Percentiles rank a stretch among this genome's conserved stretches.
phyloP scores from a whole-genome alignment of 2,113 vertebrate genomes.

The Syrmaticus mikado region DNA sequence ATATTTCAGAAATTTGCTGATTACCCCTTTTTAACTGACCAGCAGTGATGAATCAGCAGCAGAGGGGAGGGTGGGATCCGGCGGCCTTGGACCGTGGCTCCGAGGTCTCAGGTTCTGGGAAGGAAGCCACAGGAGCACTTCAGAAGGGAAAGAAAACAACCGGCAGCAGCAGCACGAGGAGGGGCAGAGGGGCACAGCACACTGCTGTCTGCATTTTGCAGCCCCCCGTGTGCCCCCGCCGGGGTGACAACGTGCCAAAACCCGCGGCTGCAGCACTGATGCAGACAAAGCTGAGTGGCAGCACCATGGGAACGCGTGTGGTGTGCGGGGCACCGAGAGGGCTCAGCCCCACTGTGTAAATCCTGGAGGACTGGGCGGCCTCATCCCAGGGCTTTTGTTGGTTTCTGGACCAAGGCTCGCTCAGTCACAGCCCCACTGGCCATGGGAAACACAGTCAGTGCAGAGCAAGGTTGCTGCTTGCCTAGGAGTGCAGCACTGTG shows the following conservation, averaged over 20 bases:
- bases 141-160: constrained; percentile 10
- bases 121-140: constrained; percentile 58
- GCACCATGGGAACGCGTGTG: rapidly evolving
- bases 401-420: background rate
- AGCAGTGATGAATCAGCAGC: constrained; percentile 75
- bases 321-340: rapidly evolving
- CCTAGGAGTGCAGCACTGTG: background rate
- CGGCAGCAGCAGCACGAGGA: background rate
- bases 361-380: background rate
- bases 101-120: constrained; percentile 61
- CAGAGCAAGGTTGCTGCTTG: background rate
- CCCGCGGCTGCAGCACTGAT: background rate
- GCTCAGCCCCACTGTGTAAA: background rate
- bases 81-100: constrained; percentile 56
- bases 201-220: background rate
- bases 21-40: constrained; percentile 49
- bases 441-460: background rate
- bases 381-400: rapidly evolving
- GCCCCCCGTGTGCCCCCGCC: background rate
- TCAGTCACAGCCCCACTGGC: background rate
- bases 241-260: background rate
- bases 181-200: background rate
- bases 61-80: constrained; percentile 9
- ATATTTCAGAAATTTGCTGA: constrained; percentile 66
- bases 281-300: too few species aligned